phyloP scores from a whole-genome alignment of 1,140 invertebrate species.

The Drosophila persimilis region DNA sequence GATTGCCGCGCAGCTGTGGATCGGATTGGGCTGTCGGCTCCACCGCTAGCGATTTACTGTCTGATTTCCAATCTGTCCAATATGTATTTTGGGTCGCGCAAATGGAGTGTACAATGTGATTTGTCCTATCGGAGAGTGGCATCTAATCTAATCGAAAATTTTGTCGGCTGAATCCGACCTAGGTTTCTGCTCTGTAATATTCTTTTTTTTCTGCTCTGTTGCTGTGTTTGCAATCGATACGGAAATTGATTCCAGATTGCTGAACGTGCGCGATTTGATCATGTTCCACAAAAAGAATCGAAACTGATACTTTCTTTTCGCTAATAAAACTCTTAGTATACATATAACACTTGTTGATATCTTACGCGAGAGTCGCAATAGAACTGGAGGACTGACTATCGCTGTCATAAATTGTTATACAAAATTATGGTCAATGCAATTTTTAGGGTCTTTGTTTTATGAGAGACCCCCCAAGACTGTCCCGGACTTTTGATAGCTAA shows the following conservation, averaged over 20 bases:
- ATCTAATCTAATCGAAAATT: slow-evolving; percentile 46
- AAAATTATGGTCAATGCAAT: too few species aligned
- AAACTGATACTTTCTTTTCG: too few species aligned
- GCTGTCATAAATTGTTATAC: too few species aligned
- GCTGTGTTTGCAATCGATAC: slow-evolving; percentile 6
- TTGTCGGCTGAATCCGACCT: slow-evolving; percentile 9
- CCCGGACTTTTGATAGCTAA: too few species aligned
- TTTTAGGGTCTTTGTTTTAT: too few species aligned
- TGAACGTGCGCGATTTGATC: slow-evolving; percentile 26
- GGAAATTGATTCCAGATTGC: slow-evolving; percentile 9
- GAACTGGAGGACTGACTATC: too few species aligned
- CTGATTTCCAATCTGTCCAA: slow-evolving; percentile 34
- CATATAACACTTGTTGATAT: too few species aligned
- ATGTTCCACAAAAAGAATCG: slow-evolving; percentile 41
- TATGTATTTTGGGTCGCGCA: slow-evolving; percentile 13
- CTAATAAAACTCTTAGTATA: too few species aligned
- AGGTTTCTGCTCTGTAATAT: background rate
- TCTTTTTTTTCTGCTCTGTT: background rate
- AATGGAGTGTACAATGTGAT: slow-evolving; percentile 44
- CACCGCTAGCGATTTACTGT: slow-evolving; percentile 3
- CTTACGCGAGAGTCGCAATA: too few species aligned
- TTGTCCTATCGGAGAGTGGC: slow-evolving; percentile 27
- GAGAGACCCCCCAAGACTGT: too few species aligned
- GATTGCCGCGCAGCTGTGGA: background rate
- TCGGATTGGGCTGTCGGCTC: background rate